Evolutionary conservation across 2,797 vertebrate species (phyloP).

Genomic region (Sebastes miniatus): DNA sequence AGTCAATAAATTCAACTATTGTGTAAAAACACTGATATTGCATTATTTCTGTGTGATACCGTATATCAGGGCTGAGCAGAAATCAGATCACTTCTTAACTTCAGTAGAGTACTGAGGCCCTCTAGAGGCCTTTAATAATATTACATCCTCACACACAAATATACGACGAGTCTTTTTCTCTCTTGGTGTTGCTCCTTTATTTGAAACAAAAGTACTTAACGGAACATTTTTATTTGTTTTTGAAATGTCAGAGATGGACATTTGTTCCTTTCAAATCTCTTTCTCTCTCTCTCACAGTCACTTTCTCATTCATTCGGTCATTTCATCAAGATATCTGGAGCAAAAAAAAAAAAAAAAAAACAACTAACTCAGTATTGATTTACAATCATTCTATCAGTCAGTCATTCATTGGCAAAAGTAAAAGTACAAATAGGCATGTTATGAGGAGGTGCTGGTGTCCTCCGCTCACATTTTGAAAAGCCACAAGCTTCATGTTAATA

Average conservation of each 20-base stretch:
- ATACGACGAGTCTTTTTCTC: neutral
- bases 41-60: neutral
- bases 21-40: neutral
- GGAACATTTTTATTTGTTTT: slow-evolving; percentile 54
- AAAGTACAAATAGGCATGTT: slow-evolving; percentile 63
- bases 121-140: slow-evolving; percentile 26
- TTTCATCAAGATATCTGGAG: slow-evolving; percentile 51
- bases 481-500: slow-evolving; percentile 46
- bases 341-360: slow-evolving; percentile 17
- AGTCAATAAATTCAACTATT: slow-evolving; percentile 52
- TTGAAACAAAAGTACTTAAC: slow-evolving; percentile 72
- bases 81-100: neutral
- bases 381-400: slow-evolving; percentile 68
- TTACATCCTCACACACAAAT: neutral
- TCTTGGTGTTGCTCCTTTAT: slow-evolving; percentile 79
- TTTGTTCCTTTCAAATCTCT: slow-evolving; percentile 44
- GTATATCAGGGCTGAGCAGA: neutral
- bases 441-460: slow-evolving; percentile 61
- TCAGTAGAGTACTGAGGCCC: neutral
- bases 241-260: slow-evolving; percentile 52
- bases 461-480: slow-evolving; percentile 58
- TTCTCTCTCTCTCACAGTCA: slow-evolving; percentile 3
- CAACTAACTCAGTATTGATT: slow-evolving; percentile 25
- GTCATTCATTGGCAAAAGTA: slow-evolving; percentile 74
- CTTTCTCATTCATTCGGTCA: slow-evolving; percentile 51